A percentile compares a stretch with the other conserved stretches of the same genome.
These are phyloP conservation scores for Acanthurus leucopareius DNA, from an alignment of 2,797 vertebrate genomes.

Conservation along the genomic window DNA sequence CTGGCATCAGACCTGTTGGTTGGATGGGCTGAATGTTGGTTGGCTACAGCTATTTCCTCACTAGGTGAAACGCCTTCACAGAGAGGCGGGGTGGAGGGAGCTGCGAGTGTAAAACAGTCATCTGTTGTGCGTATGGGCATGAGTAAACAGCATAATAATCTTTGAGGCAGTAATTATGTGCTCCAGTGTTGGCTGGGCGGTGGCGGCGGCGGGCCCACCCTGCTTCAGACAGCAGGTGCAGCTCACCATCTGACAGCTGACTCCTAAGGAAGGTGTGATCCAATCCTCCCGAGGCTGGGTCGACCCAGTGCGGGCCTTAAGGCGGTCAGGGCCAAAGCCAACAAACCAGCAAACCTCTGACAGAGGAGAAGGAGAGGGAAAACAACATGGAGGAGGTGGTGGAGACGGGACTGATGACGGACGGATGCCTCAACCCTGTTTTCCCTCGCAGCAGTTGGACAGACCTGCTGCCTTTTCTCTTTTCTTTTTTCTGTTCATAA, in stretches of 20 bases:
- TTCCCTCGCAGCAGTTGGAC: constrained; percentile 17
- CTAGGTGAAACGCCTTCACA: constrained; percentile 53
- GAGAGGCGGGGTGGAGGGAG: constrained; percentile 31
- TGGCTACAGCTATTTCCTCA: constrained; percentile 72
- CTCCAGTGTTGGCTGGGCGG: constrained; percentile 51
- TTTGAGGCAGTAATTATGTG: constrained; percentile 74
- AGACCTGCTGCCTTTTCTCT: constrained; percentile 10
- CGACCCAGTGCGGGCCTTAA: constrained; percentile 34
- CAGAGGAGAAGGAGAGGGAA: constrained; percentile 46
- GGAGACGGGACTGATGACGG: constrained; percentile 40
- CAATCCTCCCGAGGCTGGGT: constrained; percentile 57
- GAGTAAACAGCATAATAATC: constrained; percentile 81
- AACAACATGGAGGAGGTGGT: constrained; percentile 53
- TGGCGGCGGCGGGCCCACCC: constrained; percentile 62
- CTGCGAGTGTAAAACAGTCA: constrained; percentile 63
- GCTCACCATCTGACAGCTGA: constrained; percentile 73
- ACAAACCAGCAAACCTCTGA: constrained; percentile 64
- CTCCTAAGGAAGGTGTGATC: constrained; percentile 71
- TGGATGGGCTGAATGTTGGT: constrained; percentile 66
- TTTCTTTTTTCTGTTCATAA: neutral
- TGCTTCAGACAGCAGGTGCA: constrained; percentile 82
- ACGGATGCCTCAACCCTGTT: constrained; percentile 38
- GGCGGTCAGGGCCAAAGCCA: constrained; percentile 59
- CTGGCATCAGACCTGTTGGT: constrained; percentile 62
- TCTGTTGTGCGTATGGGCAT: constrained; percentile 74